Base-by-base conservation (phyloP, 2,797 vertebrate genomes). In the Protonibea diacanthus region DNA sequence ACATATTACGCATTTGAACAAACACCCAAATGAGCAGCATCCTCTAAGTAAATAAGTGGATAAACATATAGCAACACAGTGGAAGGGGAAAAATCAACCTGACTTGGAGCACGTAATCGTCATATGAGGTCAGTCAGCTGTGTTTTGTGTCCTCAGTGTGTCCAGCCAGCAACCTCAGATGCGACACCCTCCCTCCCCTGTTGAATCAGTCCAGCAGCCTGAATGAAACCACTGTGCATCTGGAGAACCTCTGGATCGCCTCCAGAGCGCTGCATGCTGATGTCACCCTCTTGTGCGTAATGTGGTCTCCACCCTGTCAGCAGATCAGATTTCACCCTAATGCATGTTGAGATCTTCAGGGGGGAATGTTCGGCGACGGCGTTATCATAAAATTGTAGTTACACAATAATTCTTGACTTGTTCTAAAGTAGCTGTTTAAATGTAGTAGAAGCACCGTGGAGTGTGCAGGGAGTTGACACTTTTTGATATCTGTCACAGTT, bases 151-250 rank as follows among this genome's bases (percentile, higher is more conserved):
- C 84, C 84, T 81, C 71, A 47, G 2, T 61, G 79, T 71, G 63
- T 85, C 53, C 63, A 72, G 77, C 71, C 67, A 87, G 75, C 60
- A 55, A 81, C 69, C 71, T 87, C 86, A 70, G 75, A 76, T 81
- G 71, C 79, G 86, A 90, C 84, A 51, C 73, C 71, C 64, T 75
- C 73, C 71, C 64, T 75, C 78, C 74, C 63, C 38, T 38, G 60
- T 48, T 71, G 58, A 77, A 74, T 84, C 63, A 21, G 59, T 48
- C 73, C 74, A 78, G 81, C 71, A 74, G 72, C 59, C 58, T 93
- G 89, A 93, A 88, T 87, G 66, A 80, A 82, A 77, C 66, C 86
- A 81, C 83, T 90, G 91, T 92, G 80, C 86, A 91, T 91, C 84
- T 91, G 92, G 83, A 91, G 78, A 88, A 91, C 84, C 84, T 86